Conservation (phyloP, 2,888 invertebrate genomes). For the Listrodromus nycthemerus region DNA sequence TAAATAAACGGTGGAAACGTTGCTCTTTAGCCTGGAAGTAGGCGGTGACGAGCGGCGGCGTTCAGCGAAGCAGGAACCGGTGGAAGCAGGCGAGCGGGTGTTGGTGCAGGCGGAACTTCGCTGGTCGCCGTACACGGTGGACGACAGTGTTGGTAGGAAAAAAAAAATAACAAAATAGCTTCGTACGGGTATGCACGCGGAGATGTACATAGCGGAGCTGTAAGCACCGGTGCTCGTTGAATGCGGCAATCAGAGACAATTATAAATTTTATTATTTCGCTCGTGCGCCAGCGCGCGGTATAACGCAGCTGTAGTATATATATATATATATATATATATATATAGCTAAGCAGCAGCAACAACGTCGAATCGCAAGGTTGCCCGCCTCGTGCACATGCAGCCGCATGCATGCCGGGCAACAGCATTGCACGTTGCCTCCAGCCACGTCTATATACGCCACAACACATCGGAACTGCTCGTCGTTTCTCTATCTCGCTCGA, state of each 20-base stretch:
- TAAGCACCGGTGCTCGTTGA: conserved; percentile 66
- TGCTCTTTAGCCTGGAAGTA: conserved; percentile 62
- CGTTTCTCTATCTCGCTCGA: conserved; percentile 51
- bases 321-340: neutral
- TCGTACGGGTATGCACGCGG: conserved; percentile 26
- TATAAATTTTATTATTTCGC: conserved; percentile 79
- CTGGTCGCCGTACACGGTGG: conserved; percentile 17
- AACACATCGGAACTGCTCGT: conserved; percentile 4
- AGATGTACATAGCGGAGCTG: conserved; percentile 8
- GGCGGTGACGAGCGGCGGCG: conserved; percentile 60
- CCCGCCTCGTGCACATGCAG: conserved; percentile 38
- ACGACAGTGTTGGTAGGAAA: conserved; percentile 2
- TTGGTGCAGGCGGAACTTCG: conserved; percentile 35
- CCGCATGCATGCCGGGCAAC: conserved; percentile 29
- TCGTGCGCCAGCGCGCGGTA: conserved; percentile 61
- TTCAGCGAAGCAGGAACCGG: conserved; percentile 23
- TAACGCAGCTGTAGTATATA: conserved; percentile 66
- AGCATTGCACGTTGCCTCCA: conserved; percentile 47
- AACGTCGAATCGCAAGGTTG: conserved; percentile 64
- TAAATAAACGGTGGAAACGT: conserved; percentile 63
- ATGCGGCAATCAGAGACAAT: conserved; percentile 78
- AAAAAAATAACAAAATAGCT: neutral
- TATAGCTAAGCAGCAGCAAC: conserved; percentile 1
- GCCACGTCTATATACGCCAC: conserved; percentile 18
- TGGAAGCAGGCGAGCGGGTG: neutral